Evolutionary conservation across 2,888 invertebrate species (phyloP).

Genomic region (Trachelus troglodyta): DNA sequence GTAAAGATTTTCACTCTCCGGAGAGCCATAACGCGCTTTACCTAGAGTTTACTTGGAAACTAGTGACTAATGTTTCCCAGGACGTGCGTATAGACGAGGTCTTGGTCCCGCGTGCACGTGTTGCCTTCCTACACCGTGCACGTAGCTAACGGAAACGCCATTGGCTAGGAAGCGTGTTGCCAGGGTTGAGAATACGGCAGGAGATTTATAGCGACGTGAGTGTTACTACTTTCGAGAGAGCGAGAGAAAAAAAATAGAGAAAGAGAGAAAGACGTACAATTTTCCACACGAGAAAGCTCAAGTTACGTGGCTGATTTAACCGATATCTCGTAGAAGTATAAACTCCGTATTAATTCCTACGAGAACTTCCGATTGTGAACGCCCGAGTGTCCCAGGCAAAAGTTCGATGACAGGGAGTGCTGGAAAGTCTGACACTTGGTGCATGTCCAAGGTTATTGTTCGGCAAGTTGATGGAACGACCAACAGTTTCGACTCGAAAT

Average conservation of each 20-base stretch:
- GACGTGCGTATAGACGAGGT: neutral
- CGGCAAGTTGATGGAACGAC: neutral
- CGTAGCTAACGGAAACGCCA: neutral
- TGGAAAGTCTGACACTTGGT: neutral
- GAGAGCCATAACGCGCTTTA: slow-evolving; percentile 11
- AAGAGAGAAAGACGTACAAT: neutral
- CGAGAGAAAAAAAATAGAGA: neutral
- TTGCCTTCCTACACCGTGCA: neutral
- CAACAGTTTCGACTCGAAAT: neutral
- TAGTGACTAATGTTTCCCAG: slow-evolving; percentile 9
- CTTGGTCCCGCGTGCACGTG: neutral
- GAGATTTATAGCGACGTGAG: slow-evolving; percentile 1
- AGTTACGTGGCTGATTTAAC: neutral
- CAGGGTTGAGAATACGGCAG: neutral
- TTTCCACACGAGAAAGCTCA: neutral
- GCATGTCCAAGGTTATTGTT: neutral
- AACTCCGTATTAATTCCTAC: neutral
- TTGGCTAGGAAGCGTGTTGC: neutral
- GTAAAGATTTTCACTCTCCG: neutral
- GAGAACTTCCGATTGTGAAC: neutral
- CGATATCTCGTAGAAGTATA: neutral
- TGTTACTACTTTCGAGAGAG: neutral
- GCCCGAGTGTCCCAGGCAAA: neutral
- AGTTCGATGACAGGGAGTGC: neutral
- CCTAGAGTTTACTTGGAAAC: slow-evolving; percentile 3